phyloP scores from a whole-genome alignment of 2,113 vertebrate species.

The Theristicus caerulescens region DNA sequence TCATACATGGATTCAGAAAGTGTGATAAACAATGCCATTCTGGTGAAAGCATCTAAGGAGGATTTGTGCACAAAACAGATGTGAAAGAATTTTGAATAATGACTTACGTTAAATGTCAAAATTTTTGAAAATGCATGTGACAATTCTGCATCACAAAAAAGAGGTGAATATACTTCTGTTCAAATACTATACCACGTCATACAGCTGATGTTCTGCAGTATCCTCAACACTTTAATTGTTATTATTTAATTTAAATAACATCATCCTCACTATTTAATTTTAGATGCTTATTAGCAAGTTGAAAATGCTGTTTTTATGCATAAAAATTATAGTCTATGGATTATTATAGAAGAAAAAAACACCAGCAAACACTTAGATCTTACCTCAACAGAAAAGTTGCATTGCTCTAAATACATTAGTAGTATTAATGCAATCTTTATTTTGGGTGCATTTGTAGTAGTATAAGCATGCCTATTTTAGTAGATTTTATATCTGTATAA shows the following conservation, averaged over 20 bases:
- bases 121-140: background rate
- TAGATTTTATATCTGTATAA: background rate
- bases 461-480: background rate
- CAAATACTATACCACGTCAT: background rate
- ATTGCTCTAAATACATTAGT: background rate
- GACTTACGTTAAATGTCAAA: background rate
- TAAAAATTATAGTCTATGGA: background rate
- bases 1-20: background rate
- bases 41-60: background rate
- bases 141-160: background rate
- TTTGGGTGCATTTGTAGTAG: background rate
- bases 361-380: background rate
- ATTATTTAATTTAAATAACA: background rate
- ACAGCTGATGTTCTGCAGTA: background rate
- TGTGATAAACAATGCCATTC: background rate
- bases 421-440: background rate
- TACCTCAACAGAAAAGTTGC: background rate
- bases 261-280: background rate
- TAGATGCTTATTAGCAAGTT: background rate
- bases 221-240: background rate
- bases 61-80: background rate
- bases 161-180: background rate
- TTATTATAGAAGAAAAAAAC: background rate
- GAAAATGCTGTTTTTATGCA: background rate
- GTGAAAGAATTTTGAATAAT: background rate